A percentile compares a stretch with the other conserved stretches of the same genome.
Evolutionary conservation across 2,888 invertebrate species (phyloP).

Genomic region (Actias luna): DNA sequence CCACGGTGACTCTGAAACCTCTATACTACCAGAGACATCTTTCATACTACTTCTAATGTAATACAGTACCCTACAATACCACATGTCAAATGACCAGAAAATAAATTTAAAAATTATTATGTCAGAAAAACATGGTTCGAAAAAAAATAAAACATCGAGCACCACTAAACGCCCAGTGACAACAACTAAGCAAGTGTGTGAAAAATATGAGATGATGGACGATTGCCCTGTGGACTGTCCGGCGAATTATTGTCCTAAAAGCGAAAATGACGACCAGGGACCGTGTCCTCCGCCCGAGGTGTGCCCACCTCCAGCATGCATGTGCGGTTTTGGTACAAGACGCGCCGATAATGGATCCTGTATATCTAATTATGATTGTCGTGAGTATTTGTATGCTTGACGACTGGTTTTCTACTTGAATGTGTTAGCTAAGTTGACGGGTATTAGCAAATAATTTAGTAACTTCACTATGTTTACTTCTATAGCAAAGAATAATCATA

Average conservation of each 20-base stretch:
- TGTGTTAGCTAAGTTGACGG: too few species aligned
- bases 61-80: too few species aligned
- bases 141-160: not conserved
- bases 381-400: too few species aligned
- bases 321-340: constrained; percentile 40
- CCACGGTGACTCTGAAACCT: too few species aligned
- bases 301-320: constrained; percentile 34
- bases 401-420: too few species aligned
- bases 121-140: not conserved
- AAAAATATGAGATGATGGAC: not conserved
- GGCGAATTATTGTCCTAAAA: constrained; percentile 35
- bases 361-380: constrained; percentile 38
- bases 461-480: too few species aligned
- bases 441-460: too few species aligned
- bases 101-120: too few species aligned
- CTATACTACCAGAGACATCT: too few species aligned
- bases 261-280: constrained; percentile 20
- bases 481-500: too few species aligned
- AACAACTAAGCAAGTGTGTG: not conserved
- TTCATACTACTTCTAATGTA: too few species aligned
- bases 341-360: constrained; percentile 39
- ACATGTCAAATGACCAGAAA: too few species aligned
- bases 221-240: constrained; percentile 14
- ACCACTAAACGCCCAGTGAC: not conserved
- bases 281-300: constrained; percentile 18